These are phyloP conservation scores for Uropsilus gracilis DNA, from an alignment of 2,113 vertebrate genomes.

Conservation along the genomic window DNA sequence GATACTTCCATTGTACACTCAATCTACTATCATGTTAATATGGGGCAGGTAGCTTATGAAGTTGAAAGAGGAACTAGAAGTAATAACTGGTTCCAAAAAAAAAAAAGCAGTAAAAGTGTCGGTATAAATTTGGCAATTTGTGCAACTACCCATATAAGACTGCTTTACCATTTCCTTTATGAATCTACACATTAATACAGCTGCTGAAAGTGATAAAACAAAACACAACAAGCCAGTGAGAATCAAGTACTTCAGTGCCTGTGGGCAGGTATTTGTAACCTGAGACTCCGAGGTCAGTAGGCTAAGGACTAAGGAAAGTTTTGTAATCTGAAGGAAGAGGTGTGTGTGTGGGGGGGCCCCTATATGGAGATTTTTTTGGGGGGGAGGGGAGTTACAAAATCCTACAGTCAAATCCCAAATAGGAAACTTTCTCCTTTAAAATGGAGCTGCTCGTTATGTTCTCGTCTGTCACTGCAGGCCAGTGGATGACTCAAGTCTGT, in stretches of 20 bases:
- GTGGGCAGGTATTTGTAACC: conserved; percentile 9
- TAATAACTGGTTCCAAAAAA: neutral
- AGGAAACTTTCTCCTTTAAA: conserved; percentile 26
- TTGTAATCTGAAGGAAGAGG: neutral
- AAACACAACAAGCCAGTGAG: neutral
- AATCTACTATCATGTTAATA: neutral
- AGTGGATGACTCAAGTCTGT: neutral
- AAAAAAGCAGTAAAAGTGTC: neutral
- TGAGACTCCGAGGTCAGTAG: neutral
- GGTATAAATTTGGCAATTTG: conserved; percentile 21
- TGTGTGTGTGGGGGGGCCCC: neutral
- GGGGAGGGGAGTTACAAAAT: neutral
- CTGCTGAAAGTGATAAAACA: neutral
- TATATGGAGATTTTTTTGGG: neutral
- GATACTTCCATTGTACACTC: neutral
- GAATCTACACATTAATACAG: neutral
- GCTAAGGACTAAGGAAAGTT: neutral
- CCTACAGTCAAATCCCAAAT: neutral
- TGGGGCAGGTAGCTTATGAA: neutral
- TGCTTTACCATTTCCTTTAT: neutral
- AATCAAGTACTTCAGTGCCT: neutral
- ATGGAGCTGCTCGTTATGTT: neutral
- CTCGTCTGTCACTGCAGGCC: neutral
- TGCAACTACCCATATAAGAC: neutral
- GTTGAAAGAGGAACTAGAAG: neutral